These are phyloP conservation scores for Strix uralensis DNA, from an alignment of 2,113 vertebrate genomes.

Conservation along the genomic window DNA sequence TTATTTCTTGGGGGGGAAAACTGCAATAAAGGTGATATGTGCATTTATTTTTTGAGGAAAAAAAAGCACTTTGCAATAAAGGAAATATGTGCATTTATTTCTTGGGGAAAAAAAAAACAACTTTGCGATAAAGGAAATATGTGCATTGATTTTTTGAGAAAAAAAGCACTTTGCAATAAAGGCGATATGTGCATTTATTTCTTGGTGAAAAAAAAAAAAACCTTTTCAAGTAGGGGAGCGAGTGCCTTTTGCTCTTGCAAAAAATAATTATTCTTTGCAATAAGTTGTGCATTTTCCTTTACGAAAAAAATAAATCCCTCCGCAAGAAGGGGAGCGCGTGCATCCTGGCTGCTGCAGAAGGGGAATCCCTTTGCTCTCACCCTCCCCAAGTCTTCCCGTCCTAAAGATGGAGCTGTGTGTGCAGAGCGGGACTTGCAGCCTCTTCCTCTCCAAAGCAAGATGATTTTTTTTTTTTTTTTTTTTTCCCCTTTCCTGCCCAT, in stretches of 20 bases:
- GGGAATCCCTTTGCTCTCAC: neutral
- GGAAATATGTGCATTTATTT: too few relatives aligned
- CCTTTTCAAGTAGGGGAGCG: too few relatives aligned
- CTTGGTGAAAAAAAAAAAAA: neutral
- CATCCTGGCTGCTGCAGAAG: neutral
- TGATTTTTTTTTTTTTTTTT: neutral
- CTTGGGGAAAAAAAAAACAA: too few relatives aligned
- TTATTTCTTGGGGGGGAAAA: too few relatives aligned
- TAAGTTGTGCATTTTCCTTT: too few relatives aligned
- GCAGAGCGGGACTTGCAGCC: neutral
- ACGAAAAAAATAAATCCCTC: neutral
- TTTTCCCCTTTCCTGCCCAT: neutral
- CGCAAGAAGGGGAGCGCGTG: neutral
- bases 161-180: neutral
- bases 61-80: too few relatives aligned
- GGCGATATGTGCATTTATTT: neutral
- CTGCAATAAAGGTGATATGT: too few relatives aligned
- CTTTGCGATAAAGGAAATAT: too few relatives aligned
- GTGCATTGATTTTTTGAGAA: too few relatives aligned
- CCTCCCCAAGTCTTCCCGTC: constrained; percentile 6
- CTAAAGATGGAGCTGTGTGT: constrained; percentile 46
- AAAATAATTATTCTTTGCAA: too few relatives aligned
- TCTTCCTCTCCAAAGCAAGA: neutral
- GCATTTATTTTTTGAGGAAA: too few relatives aligned
- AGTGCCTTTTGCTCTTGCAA: too few relatives aligned